These are phyloP conservation scores for Chrysogorgia sp. DNA, from an alignment of 92 coral and sea anemone species.

Conservation along the genomic window DNA sequence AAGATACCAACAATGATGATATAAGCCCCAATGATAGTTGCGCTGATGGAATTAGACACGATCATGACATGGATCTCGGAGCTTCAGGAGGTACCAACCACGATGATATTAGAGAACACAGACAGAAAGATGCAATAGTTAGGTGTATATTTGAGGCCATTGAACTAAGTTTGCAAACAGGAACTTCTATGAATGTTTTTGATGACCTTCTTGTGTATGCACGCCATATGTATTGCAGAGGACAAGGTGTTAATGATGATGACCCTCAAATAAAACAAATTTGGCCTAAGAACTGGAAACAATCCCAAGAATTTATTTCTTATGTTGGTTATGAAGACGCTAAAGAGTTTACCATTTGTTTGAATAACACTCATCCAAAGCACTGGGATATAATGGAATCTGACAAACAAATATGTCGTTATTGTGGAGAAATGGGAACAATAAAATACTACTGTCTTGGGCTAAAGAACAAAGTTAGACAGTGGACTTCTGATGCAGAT, in stretches of 20 bases:
- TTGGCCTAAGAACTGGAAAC: slow-evolving; percentile 67
- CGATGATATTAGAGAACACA: slow-evolving; percentile 23
- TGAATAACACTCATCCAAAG: slow-evolving; percentile 52
- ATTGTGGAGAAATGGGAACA: slow-evolving; percentile 57
- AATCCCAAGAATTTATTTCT: slow-evolving; percentile 45
- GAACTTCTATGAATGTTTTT: slow-evolving; percentile 55
- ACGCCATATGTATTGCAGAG: slow-evolving; percentile 67
- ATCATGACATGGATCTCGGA: background rate
- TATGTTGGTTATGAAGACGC: slow-evolving; percentile 64
- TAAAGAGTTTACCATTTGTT: slow-evolving; percentile 62
- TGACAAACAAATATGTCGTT: slow-evolving; percentile 56
- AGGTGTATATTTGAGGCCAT: slow-evolving; percentile 56
- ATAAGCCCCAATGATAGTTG: background rate
- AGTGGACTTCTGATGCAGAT: slow-evolving; percentile 55
- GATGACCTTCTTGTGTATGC: slow-evolving; percentile 67
- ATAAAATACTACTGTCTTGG: slow-evolving; percentile 69
- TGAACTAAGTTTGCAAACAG: slow-evolving; percentile 51
- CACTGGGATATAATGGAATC: slow-evolving; percentile 73
- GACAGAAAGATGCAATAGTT: slow-evolving; percentile 50
- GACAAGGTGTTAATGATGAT: slow-evolving; percentile 55
- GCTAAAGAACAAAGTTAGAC: slow-evolving; percentile 61
- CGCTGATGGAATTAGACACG: slow-evolving; percentile 4
- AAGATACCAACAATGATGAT: slow-evolving; percentile 9
- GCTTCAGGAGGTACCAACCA: no score
- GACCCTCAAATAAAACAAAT: slow-evolving; percentile 47